Percentiles rank a stretch among this genome's conserved stretches.
These are phyloP conservation scores for Gastrophysa polygoni DNA, from an alignment of 2,888 invertebrate genomes.

Conservation along the genomic window DNA sequence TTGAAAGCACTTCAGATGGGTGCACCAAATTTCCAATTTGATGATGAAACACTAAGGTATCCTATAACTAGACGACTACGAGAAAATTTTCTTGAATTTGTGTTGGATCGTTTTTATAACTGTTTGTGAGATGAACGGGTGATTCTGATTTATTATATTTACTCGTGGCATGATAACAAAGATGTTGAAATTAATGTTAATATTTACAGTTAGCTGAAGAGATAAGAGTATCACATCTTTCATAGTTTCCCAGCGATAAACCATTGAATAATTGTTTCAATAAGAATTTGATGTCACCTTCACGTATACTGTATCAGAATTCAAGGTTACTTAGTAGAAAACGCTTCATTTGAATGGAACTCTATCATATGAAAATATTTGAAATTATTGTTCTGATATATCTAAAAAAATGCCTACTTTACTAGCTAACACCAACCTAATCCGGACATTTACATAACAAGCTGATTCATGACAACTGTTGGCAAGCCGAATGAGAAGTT, in stretches of 20 bases:
- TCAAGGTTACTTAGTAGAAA: slow-evolving; percentile 5
- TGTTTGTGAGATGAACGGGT: slow-evolving; percentile 14
- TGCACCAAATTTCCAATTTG: too few species aligned
- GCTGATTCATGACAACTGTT: too few species aligned
- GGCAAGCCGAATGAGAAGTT: too few species aligned
- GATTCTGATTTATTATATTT: slow-evolving; percentile 30
- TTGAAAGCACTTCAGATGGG: too few species aligned
- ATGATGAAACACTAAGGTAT: neutral
- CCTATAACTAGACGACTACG: neutral
- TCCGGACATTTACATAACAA: too few species aligned
- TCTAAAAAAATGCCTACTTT: too few species aligned
- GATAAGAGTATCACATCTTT: slow-evolving; percentile 2
- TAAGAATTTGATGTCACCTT: neutral
- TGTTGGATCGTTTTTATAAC: slow-evolving; percentile 16
- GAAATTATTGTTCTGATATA: too few species aligned
- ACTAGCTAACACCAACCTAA: too few species aligned
- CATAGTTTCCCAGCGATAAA: slow-evolving; percentile 8
- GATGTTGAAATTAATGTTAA: slow-evolving; percentile 40
- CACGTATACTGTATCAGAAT: neutral
- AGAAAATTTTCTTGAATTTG: neutral
- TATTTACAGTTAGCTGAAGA: slow-evolving; percentile 37
- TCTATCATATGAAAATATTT: too few species aligned
- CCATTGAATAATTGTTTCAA: slow-evolving; percentile 3
- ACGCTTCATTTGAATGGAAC: neutral
- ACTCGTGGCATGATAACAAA: slow-evolving; percentile 17